Percentiles rank a stretch among this genome's conserved stretches.
phyloP scores from a whole-genome alignment of 2,113 vertebrate genomes.

The Aptenodytes forsteri region DNA sequence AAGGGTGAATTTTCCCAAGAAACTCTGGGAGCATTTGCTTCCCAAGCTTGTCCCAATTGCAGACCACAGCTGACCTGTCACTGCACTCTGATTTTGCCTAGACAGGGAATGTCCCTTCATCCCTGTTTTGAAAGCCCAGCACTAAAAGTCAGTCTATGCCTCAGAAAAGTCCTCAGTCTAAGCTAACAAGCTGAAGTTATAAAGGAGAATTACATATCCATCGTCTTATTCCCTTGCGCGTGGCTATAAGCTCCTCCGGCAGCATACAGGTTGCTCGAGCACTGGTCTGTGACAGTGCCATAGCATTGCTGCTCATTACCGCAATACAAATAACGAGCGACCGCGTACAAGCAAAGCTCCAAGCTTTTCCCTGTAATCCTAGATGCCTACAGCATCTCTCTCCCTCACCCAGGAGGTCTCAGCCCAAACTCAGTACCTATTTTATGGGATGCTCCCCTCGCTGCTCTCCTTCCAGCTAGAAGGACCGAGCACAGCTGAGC shows the following conservation, averaged over 20 bases:
- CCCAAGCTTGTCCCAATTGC: not conserved
- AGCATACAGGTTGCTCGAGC: accelerated
- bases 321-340: accelerated
- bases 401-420: too few species aligned
- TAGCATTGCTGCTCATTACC: accelerated
- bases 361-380: not conserved
- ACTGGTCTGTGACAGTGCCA: accelerated
- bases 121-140: not conserved
- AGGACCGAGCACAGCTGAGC: accelerated
- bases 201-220: accelerated
- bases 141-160: accelerated
- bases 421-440: not conserved
- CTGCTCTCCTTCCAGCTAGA: too few species aligned
- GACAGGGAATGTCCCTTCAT: accelerated
- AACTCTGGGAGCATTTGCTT: accelerated
- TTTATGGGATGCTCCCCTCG: accelerated
- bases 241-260: accelerated
- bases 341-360: accelerated
- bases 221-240: accelerated
- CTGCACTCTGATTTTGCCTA: accelerated
- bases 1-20: not conserved
- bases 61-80: not conserved
- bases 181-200: not conserved
- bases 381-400: not conserved
- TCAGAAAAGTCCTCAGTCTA: not conserved